Percentiles rank a stretch among this genome's conserved stretches.
phyloP scores from a whole-genome alignment of 2,888 invertebrate genomes.

The Tolmerus cingulatus region DNA sequence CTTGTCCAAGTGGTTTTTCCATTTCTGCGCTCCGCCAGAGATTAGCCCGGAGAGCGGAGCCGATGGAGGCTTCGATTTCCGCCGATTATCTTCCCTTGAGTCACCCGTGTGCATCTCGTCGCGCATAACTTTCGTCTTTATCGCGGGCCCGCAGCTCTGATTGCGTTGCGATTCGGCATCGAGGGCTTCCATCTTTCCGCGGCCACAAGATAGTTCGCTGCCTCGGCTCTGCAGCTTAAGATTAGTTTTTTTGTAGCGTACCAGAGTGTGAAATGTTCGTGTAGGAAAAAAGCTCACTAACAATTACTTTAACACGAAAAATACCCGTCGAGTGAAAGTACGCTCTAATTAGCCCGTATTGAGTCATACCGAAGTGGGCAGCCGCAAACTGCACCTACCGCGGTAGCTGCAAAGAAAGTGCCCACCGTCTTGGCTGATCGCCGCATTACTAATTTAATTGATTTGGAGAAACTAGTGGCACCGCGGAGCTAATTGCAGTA shows the following conservation, averaged over 20 bases:
- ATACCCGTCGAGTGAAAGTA: neutral
- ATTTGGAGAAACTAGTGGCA: neutral
- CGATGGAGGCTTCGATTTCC: neutral
- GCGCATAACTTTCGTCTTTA: neutral
- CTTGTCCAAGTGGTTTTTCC: neutral
- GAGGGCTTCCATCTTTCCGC: neutral
- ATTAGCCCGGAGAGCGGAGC: neutral
- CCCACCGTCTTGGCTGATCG: neutral
- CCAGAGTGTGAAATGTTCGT: neutral
- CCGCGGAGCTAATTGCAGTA: neutral
- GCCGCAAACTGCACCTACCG: neutral
- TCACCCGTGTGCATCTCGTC: neutral
- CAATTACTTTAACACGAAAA: neutral
- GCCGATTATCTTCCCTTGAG: neutral
- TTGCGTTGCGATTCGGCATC: neutral
- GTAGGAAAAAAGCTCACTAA: neutral
- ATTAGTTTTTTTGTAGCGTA: neutral
- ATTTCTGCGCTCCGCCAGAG: neutral
- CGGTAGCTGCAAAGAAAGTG: neutral
- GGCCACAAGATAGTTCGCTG: neutral
- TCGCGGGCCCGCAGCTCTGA: neutral
- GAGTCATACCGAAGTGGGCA: neutral
- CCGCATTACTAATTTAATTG: neutral
- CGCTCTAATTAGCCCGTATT: neutral
- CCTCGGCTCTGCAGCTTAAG: neutral